Evolutionary conservation across 2,888 invertebrate species (phyloP).

Genomic region (Epinotia bilunana): DNA sequence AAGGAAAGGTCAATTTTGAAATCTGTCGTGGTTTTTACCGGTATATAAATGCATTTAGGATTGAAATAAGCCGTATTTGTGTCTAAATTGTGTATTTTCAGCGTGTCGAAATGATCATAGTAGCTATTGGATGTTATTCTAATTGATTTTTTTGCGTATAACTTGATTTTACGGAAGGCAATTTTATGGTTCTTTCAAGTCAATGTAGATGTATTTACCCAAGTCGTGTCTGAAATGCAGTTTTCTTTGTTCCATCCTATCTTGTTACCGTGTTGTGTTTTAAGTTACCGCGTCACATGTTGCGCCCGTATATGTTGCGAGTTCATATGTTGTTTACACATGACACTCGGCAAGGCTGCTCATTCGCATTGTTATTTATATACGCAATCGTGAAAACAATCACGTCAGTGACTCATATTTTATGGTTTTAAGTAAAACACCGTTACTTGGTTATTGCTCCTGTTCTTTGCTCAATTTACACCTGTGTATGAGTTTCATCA

Average conservation of each 20-base stretch:
- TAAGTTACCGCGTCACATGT: slow-evolving; percentile 32
- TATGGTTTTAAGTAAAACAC: slow-evolving; percentile 3
- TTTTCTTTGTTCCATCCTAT: slow-evolving; percentile 46
- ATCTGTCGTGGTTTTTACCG: slow-evolving; percentile 66
- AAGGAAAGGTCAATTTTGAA: slow-evolving; percentile 54
- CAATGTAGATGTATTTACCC: slow-evolving; percentile 41
- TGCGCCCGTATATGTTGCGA: slow-evolving; percentile 18
- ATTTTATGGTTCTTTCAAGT: slow-evolving; percentile 31
- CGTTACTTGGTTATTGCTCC: neutral
- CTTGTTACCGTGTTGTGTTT: slow-evolving; percentile 23
- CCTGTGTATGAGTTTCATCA: neutral
- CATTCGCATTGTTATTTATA: slow-evolving; percentile 26
- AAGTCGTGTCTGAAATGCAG: slow-evolving; percentile 45
- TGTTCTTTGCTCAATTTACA: neutral
- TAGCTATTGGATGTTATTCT: slow-evolving; percentile 52
- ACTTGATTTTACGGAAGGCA: slow-evolving; percentile 31
- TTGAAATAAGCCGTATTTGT: slow-evolving; percentile 48
- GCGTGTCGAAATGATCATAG: slow-evolving; percentile 57
- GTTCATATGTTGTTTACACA: slow-evolving; percentile 37
- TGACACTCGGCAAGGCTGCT: slow-evolving; percentile 41
- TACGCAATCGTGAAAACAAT: slow-evolving; percentile 23
- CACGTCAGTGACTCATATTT: slow-evolving; percentile 11
- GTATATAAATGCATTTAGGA: slow-evolving; percentile 54
- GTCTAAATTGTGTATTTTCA: slow-evolving; percentile 53
- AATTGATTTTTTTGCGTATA: slow-evolving; percentile 56